phyloP scores from a whole-genome alignment of 2,888 invertebrate genomes.

The Nipponacmea schrenckii region DNA sequence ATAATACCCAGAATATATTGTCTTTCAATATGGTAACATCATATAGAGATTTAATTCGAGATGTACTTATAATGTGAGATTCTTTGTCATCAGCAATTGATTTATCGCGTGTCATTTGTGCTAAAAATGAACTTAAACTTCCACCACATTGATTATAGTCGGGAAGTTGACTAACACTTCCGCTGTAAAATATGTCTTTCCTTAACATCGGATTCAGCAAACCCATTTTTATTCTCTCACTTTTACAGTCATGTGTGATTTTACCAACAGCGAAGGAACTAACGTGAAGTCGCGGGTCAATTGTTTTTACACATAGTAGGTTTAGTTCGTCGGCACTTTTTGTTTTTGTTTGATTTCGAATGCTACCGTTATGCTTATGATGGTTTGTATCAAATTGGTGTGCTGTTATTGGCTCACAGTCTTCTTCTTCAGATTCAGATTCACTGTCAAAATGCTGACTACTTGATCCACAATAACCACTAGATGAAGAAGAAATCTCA shows the following conservation, averaged over 20 bases:
- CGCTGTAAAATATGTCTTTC: constrained; percentile 90
- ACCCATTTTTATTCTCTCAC: constrained; percentile 12
- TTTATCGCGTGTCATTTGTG: constrained; percentile 26
- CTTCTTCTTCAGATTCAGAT: background rate
- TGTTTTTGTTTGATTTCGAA: background rate
- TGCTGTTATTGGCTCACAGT: background rate
- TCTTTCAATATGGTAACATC: constrained; percentile 38
- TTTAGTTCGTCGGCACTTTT: background rate
- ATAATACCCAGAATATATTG: constrained; percentile 42
- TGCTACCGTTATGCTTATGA: background rate
- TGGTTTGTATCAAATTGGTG: background rate
- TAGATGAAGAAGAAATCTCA: background rate
- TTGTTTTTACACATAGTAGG: background rate
- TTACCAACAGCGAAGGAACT: constrained; percentile 6
- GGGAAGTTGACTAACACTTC: constrained; percentile 74
- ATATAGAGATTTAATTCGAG: constrained; percentile 15
- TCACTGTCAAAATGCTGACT: background rate
- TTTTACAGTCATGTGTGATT: background rate
- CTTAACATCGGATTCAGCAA: constrained; percentile 78
- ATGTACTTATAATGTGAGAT: constrained; percentile 8
- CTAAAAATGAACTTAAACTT: constrained; percentile 27
- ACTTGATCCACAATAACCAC: constrained; percentile 5
- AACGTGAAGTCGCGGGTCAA: constrained; percentile 10
- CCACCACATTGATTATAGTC: constrained; percentile 41
- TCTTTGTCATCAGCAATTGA: constrained; percentile 13